Conservation (phyloP, 2,797 vertebrate species). For the Dicrostonyx torquatus region DNA sequence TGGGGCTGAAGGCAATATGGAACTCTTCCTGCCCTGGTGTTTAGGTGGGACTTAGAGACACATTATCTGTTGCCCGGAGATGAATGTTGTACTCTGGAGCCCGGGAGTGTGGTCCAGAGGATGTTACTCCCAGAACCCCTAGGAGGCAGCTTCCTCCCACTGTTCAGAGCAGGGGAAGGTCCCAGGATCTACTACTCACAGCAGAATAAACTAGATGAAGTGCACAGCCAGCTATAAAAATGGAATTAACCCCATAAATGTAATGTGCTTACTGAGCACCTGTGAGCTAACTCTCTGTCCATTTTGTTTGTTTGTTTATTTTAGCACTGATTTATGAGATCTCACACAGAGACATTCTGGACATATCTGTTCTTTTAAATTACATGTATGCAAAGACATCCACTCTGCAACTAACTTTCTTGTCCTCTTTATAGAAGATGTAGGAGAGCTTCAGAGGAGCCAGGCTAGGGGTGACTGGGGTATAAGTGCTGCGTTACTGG, state of each 20-base stretch:
- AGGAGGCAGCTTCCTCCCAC: slow-evolving; percentile 5
- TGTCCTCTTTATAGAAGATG: not conserved
- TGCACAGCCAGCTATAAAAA: not conserved
- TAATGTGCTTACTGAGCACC: not conserved
- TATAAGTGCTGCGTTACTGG: not conserved
- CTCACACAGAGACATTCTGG: not conserved
- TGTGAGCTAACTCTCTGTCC: not conserved
- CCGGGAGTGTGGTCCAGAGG: not conserved
- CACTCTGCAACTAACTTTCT: not conserved
- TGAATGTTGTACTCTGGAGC: rapidly evolving
- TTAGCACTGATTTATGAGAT: not conserved
- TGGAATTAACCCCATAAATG: no score
- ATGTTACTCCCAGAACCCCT: slow-evolving; percentile 80
- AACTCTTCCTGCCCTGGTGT: not conserved
- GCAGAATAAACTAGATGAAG: not conserved
- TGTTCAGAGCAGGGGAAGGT: slow-evolving; percentile 85
- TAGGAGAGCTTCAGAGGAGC: not conserved
- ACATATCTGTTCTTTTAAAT: not conserved
- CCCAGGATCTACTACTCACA: not conserved
- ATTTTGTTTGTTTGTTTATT: not conserved
- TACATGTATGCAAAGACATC: not conserved
- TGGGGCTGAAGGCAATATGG: not conserved
- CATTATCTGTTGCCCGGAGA: rapidly evolving
- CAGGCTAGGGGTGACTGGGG: not conserved
- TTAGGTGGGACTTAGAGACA: rapidly evolving